These are phyloP conservation scores for Rana temporaria DNA, from an alignment of 2,113 vertebrate species.

Conservation along the genomic window DNA sequence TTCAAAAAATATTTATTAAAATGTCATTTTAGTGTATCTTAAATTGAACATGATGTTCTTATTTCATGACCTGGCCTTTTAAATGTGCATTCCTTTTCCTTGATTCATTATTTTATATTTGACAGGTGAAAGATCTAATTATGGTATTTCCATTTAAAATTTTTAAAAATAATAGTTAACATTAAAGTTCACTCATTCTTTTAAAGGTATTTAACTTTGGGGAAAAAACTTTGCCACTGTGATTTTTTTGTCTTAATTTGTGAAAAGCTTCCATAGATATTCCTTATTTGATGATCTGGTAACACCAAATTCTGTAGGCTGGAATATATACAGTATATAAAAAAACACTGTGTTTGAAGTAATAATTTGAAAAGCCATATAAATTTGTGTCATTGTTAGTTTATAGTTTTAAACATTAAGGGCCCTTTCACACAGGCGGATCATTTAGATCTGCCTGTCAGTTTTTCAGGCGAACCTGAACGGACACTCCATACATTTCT, in stretches of 20 bases:
- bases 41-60: constrained; percentile 49
- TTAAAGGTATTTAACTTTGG: neutral
- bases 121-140: constrained; percentile 48
- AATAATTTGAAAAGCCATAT: neutral
- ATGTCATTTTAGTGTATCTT: constrained; percentile 16
- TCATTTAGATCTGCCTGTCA: no score
- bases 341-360: neutral
- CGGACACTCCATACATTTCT: no score
- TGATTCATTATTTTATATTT: constrained; percentile 22
- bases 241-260: neutral
- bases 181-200: constrained; percentile 32
- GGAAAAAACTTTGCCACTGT: neutral
- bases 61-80: constrained; percentile 17
- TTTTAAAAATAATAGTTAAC: neutral
- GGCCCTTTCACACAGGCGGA: no score
- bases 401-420: neutral
- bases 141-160: constrained; percentile 30
- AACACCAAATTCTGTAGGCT: neutral
- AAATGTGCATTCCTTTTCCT: constrained; percentile 20
- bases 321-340: neutral
- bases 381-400: neutral
- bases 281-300: neutral
- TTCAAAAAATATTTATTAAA: constrained; percentile 43
- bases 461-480: no score
- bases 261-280: neutral